Evolutionary conservation across 2,797 vertebrate genomes (phyloP), one percentile per base, ranked within the genome.

Genomic region (Halcyon smyrnensis): DNA sequence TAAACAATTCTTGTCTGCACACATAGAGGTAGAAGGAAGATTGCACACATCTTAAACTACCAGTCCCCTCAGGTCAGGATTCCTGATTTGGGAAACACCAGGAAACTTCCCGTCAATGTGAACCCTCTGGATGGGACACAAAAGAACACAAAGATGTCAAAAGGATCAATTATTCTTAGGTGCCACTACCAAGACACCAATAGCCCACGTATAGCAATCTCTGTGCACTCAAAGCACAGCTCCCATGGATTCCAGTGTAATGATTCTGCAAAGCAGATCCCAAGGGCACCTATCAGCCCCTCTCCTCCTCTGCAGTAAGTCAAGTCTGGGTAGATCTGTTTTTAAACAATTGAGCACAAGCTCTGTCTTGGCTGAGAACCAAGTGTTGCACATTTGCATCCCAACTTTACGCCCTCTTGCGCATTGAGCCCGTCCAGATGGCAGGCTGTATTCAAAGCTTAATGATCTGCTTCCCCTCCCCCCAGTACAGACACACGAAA

Each of bases 261-360:
- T 12, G 24, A 21, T 36, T 89, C 64, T 71, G 64, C 71, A 93
- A 89, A 90, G 71, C 68, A 89, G 64, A 87, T 6, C 60, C 36
- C 48, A 70, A 71, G 18, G 43, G 36, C 51, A 92, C 74, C 36
- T 67, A 37, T 93, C 53, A 91, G 68, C 56, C 70, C 56, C 36
- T 45, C 74, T 88, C 43, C 39, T 84, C 54, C 51, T 13, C 70
- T 89, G 68, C 28, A 89, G 5, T 56, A 91, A 93, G 41, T 82
- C 87, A 83, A 34, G 45, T 92, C 90, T 87, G 20, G 1, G 1
- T 68, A 92, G 75, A 89, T 93, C 56, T 87, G 68, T 71, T 94
- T 92, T 92, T 51, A 85, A 96, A 96, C 81, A 94, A 85, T 85
- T 89, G 89, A 96, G 81, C 64, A 90, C 86, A 89, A 89, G 89